phyloP scores from a whole-genome alignment of 2,797 vertebrate species.

The Coregonus suidteri region DNA sequence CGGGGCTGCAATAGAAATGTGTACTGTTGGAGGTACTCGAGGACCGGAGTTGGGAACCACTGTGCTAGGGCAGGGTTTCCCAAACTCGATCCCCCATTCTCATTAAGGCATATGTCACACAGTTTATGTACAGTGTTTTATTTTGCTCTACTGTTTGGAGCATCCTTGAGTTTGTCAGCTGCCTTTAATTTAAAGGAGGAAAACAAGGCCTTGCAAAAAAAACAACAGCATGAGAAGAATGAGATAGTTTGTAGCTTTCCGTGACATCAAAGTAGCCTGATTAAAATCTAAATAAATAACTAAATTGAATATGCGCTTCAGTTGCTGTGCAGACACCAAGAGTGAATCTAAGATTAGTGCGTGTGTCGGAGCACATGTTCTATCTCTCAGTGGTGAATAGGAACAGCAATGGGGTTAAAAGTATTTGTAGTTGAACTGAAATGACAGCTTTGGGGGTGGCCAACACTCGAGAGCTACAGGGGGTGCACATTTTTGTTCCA shows the following conservation, averaged over 20 bases:
- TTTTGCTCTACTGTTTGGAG: neutral
- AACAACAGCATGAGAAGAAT: neutral
- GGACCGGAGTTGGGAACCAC: too few relatives aligned
- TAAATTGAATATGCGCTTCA: neutral
- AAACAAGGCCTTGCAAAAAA: neutral
- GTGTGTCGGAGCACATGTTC: neutral
- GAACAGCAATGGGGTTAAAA: neutral
- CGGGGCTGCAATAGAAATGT: too few relatives aligned
- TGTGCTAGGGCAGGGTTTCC: too few relatives aligned
- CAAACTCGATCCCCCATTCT: neutral
- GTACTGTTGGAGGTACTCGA: too few relatives aligned
- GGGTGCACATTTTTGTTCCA: too few relatives aligned
- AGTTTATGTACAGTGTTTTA: neutral
- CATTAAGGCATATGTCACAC: neutral
- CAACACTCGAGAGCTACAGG: too few relatives aligned
- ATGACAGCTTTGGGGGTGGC: neutral
- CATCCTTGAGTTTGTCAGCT: neutral
- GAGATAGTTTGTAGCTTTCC: neutral
- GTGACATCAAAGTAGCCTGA: conserved; percentile 3
- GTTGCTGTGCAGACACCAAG: neutral
- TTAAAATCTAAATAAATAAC: neutral
- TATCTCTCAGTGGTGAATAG: neutral
- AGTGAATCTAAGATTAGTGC: neutral
- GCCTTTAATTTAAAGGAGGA: neutral
- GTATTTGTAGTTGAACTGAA: neutral